These are phyloP conservation scores for Hippoglossus stenolepis DNA, from an alignment of 2,113 vertebrate genomes.

Conservation along the genomic window DNA sequence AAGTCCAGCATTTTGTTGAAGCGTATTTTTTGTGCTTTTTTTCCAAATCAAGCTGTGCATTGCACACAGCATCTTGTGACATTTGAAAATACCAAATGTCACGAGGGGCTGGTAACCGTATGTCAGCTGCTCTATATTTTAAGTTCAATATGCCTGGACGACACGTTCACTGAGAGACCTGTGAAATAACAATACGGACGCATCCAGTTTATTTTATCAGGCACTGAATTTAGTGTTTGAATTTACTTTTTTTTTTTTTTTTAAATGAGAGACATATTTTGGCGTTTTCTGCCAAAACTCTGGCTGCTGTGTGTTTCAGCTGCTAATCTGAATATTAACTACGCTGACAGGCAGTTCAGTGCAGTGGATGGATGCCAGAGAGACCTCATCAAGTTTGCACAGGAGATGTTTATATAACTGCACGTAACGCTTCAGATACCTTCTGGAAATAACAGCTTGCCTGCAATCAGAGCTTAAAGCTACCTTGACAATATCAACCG, in stretches of 20 bases:
- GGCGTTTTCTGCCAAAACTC: slow-evolving; percentile 10
- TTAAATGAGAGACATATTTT: slow-evolving; percentile 4
- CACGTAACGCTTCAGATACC: slow-evolving; percentile 39
- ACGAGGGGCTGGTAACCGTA: slow-evolving; percentile 8
- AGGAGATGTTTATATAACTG: slow-evolving; percentile 41
- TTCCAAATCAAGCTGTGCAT: slow-evolving; percentile 1
- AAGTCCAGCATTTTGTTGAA: slow-evolving; percentile 1
- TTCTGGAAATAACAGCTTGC: slow-evolving; percentile 55
- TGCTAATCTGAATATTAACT: slow-evolving; percentile 42
- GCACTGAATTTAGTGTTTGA: not conserved
- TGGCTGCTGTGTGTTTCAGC: slow-evolving; percentile 7
- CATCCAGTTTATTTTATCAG: not conserved
- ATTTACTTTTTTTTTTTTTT: not conserved
- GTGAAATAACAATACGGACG: not conserved
- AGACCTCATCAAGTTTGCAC: slow-evolving; percentile 51
- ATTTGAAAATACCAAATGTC: slow-evolving; percentile 46
- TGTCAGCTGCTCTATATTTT: slow-evolving; percentile 12
- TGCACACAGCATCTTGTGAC: slow-evolving; percentile 11
- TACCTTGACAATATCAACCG: slow-evolving; percentile 52
- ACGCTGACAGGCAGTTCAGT: slow-evolving; percentile 46
- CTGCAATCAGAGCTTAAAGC: slow-evolving; percentile 53
- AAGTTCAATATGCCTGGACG: not conserved
- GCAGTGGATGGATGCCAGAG: slow-evolving; percentile 36
- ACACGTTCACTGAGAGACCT: not conserved
- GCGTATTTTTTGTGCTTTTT: not conserved